These are phyloP conservation scores for Synergus laeviventris DNA, from an alignment of 2,888 invertebrate genomes.

Conservation along the genomic window DNA sequence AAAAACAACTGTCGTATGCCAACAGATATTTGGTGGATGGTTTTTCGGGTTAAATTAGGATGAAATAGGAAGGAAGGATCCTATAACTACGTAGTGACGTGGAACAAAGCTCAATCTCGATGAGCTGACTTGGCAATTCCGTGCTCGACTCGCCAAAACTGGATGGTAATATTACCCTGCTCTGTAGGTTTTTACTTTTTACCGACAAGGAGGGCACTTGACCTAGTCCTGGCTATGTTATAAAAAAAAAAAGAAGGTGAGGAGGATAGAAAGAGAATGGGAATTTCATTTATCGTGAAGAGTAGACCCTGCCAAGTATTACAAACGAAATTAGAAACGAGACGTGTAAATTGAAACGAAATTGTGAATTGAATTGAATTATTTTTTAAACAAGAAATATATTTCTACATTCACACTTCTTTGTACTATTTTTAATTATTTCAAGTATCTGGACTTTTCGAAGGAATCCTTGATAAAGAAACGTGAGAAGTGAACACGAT, in stretches of 20 bases:
- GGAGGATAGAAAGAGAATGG: conserved; percentile 32
- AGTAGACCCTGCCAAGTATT: neutral
- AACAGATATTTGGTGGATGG: neutral
- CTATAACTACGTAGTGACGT: conserved; percentile 21
- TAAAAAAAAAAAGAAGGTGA: conserved; percentile 66
- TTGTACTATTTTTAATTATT: neutral
- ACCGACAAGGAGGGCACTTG: conserved; percentile 62
- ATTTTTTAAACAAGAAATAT: neutral
- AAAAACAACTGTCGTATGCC: neutral
- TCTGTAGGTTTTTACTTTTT: conserved; percentile 50
- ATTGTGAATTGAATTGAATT: neutral
- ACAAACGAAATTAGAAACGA: too few species aligned
- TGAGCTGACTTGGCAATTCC: conserved; percentile 68
- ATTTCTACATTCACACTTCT: too few species aligned
- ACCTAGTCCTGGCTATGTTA: conserved; percentile 65
- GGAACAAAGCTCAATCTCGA: conserved; percentile 66
- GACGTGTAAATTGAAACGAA: neutral
- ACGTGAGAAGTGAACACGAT: conserved; percentile 6
- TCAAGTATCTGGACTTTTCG: too few species aligned
- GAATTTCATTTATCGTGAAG: neutral
- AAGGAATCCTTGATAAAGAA: neutral
- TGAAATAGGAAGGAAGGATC: neutral
- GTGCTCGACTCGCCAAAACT: conserved; percentile 60
- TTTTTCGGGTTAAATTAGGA: neutral
- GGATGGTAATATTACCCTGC: conserved; percentile 64